Percentiles rank a stretch among this genome's conserved stretches.
These are phyloP conservation scores for Podabrus alpinus DNA, from an alignment of 2,888 invertebrate species.

Conservation along the genomic window DNA sequence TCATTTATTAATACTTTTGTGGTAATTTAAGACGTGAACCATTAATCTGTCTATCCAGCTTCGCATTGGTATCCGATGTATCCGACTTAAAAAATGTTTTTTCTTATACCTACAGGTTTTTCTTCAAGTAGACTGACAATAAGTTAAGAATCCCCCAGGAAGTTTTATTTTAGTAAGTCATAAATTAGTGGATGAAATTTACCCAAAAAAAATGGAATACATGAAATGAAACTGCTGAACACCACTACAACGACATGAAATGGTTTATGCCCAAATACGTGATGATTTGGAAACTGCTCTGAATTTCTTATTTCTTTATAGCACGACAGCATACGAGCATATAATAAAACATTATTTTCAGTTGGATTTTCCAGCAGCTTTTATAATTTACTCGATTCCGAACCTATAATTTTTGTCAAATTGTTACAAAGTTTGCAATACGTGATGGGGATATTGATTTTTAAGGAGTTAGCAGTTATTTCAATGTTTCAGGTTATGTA, in stretches of 20 bases:
- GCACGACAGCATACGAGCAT: not conserved
- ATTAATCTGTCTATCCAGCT: no score
- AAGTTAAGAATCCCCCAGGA: not conserved
- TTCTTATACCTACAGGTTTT: not conserved
- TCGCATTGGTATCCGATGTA: no score
- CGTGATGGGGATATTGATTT: no score
- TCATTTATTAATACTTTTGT: not conserved
- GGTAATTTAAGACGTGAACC: not conserved
- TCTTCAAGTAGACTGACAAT: not conserved
- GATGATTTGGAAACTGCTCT: not conserved
- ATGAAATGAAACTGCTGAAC: not conserved
- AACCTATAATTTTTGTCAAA: no score
- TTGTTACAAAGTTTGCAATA: no score
- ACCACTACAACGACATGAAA: not conserved
- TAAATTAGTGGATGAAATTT: not conserved
- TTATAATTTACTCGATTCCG: no score
- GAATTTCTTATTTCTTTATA: not conserved
- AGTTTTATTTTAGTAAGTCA: not conserved
- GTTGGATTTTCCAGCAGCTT: not conserved
- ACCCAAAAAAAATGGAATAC: not conserved
- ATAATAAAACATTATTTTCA: not conserved
- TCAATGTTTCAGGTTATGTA: no score
- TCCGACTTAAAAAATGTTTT: no score
- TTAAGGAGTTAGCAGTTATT: no score
- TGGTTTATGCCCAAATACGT: not conserved